phyloP scores from a whole-genome alignment of 2,113 vertebrate species.

The Semicossyphus pulcher region DNA sequence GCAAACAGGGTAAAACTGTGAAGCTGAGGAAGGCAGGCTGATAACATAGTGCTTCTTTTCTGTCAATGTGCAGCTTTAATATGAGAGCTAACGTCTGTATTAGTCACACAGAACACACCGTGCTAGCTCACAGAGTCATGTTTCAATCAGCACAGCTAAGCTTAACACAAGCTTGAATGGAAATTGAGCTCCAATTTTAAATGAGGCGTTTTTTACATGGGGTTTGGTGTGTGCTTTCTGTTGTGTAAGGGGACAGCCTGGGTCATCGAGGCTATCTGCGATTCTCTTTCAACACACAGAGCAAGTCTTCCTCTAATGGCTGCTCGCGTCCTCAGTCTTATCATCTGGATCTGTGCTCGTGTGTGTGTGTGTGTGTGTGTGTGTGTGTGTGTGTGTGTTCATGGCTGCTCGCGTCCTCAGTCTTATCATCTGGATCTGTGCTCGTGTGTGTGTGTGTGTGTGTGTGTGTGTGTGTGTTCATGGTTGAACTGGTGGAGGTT shows the following conservation, averaged over 20 bases:
- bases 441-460: slow-evolving; percentile 11
- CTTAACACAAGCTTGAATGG: too few relatives aligned
- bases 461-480: slow-evolving; percentile 38
- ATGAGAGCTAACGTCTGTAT: slow-evolving; percentile 1
- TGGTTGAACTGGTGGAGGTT: slow-evolving; percentile 62
- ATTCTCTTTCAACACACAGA: slow-evolving; percentile 54
- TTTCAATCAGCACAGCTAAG: slow-evolving; percentile 2
- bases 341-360: slow-evolving; percentile 56
- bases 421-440: slow-evolving; percentile 69
- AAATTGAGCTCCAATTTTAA: background rate
- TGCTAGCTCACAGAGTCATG: background rate
- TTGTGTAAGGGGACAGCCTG: slow-evolving; percentile 6
- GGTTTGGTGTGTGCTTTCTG: background rate
- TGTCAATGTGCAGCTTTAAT: slow-evolving; percentile 30
- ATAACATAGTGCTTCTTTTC: too few relatives aligned
- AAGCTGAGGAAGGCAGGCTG: slow-evolving; percentile 7
- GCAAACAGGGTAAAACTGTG: slow-evolving; percentile 46
- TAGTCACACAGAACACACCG: background rate
- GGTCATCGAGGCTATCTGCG: slow-evolving; percentile 62
- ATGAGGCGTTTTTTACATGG: background rate
- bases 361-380: slow-evolving; percentile 24
- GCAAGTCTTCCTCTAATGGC: slow-evolving; percentile 65
- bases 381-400: slow-evolving; percentile 39
- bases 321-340: slow-evolving; percentile 61
- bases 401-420: slow-evolving; percentile 54